These are phyloP conservation scores for Siphlonurus alternatus DNA, from an alignment of 2,888 invertebrate species.

Conservation along the genomic window DNA sequence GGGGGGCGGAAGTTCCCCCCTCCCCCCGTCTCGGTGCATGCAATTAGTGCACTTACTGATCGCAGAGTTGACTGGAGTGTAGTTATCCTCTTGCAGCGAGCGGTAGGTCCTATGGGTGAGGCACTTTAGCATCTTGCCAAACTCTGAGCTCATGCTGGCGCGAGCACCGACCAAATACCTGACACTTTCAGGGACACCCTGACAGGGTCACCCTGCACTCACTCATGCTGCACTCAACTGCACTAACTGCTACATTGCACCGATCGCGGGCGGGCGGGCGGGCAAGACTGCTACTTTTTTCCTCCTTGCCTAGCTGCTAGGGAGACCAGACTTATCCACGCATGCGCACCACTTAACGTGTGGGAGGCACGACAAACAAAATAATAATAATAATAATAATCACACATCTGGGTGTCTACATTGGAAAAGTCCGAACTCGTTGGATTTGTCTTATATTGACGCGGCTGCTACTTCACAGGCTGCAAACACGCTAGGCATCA, in stretches of 20 bases:
- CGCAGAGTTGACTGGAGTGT: conserved; percentile 15
- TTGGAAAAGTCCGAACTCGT: too few species aligned
- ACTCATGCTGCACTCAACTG: too few species aligned
- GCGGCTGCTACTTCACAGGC: too few species aligned
- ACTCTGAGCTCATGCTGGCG: conserved; percentile 9
- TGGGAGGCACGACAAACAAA: background rate
- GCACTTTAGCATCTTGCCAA: conserved; percentile 16
- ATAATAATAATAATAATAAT: background rate
- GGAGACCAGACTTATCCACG: background rate
- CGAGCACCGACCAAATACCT: background rate
- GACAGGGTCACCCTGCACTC: too few species aligned
- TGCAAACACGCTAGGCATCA: too few species aligned
- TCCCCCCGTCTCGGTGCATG: too few species aligned
- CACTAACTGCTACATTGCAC: background rate
- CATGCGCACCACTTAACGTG: background rate
- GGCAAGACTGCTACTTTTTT: background rate
- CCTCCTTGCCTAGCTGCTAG: background rate
- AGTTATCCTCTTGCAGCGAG: conserved; percentile 18
- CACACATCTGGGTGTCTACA: too few species aligned
- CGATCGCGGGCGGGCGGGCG: too few species aligned
- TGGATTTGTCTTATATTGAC: too few species aligned
- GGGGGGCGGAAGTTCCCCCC: too few species aligned
- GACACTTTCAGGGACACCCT: too few species aligned
- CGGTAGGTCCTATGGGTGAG: conserved; percentile 17
- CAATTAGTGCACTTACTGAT: background rate